Percentiles rank a stretch among this genome's conserved stretches.
phyloP scores from a whole-genome alignment of 2,888 invertebrate species.

The Drosophila mulleri region DNA sequence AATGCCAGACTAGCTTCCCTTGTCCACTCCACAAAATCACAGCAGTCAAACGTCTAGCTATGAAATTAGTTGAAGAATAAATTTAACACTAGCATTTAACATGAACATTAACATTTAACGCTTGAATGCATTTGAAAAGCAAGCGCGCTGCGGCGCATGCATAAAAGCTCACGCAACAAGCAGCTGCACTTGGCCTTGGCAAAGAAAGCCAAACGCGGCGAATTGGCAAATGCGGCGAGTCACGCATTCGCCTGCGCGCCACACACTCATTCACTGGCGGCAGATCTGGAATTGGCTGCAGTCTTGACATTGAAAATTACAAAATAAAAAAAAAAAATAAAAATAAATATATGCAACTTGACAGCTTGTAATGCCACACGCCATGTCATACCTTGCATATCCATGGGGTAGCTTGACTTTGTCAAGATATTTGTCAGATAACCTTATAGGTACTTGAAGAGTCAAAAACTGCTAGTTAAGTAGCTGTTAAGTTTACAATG shows the following conservation, averaged over 20 bases:
- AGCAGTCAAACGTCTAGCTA: neutral
- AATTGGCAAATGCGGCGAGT: constrained; percentile 9
- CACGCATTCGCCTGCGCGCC: constrained; percentile 2
- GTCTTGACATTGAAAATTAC: constrained; percentile 47
- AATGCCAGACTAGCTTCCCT: neutral
- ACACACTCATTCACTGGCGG: neutral
- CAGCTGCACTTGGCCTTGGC: constrained; percentile 26
- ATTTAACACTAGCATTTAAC: constrained; percentile 17
- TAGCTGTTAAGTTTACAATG: neutral
- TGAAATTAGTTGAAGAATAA: neutral
- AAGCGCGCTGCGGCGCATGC: constrained; percentile 13
- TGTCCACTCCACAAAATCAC: neutral
- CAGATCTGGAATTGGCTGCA: constrained; percentile 5
- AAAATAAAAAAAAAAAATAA: constrained; percentile 36
- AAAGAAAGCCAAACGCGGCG: constrained; percentile 44
- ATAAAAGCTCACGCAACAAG: neutral
- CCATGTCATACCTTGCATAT: neutral
- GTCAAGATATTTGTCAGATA: neutral
- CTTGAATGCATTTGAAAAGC: constrained; percentile 44
- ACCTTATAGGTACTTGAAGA: no score
- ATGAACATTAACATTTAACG: constrained; percentile 48
- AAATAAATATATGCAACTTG: constrained; percentile 1
- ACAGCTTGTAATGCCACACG: constrained; percentile 9
- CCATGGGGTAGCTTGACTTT: neutral
- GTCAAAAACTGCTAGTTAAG: neutral